Conservation (phyloP, 2,888 invertebrate genomes). For the Byasa hedistus region DNA sequence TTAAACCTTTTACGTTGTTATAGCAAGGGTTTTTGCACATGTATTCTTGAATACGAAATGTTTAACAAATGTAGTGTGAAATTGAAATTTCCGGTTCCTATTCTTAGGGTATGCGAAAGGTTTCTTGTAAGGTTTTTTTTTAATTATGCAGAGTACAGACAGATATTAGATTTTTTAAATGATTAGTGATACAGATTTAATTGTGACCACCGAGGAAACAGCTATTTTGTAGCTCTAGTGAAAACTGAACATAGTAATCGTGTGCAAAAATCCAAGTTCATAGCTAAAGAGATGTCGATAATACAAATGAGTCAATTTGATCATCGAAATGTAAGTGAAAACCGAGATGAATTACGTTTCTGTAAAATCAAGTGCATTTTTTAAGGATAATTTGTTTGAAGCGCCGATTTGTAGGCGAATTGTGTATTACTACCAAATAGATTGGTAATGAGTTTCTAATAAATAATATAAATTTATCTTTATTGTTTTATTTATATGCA, state of each 20-base stretch:
- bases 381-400: conserved; percentile 42
- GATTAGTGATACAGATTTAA: neutral
- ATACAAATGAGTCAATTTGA: neutral
- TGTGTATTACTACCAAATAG: conserved; percentile 55
- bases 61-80: neutral
- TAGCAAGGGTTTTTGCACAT: conserved; percentile 13
- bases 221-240: neutral
- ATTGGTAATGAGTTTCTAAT: conserved; percentile 62
- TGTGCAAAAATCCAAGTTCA: conserved; percentile 17
- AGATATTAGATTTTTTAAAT: too few relatives aligned
- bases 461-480: conserved; percentile 52
- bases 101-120: neutral
- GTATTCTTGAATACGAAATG: neutral
- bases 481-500: conserved; percentile 23
- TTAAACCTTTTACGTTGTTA: neutral
- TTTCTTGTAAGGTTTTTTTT: neutral
- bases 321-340: neutral
- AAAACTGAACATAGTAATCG: neutral
- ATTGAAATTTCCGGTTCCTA: neutral
- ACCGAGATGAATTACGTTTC: conserved; percentile 1
- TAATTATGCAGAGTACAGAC: neutral
- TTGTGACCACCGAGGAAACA: neutral
- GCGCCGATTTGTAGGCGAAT: conserved; percentile 45
- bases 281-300: neutral
- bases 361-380: conserved; percentile 19